phyloP scores from a whole-genome alignment of 2,113 vertebrate genomes.

The Guaruba guarouba region DNA sequence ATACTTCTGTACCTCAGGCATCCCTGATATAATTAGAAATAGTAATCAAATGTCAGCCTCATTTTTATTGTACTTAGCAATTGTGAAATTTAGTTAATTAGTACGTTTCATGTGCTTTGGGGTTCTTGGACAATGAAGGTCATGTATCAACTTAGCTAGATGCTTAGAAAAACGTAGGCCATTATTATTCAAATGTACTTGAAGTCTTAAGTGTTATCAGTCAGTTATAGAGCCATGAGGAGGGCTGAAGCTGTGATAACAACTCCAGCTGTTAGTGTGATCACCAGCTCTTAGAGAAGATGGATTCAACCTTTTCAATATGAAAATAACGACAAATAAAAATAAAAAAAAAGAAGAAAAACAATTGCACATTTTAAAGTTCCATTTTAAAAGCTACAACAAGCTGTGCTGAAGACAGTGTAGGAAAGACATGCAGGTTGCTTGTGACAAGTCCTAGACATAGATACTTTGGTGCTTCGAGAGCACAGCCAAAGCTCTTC shows the following conservation, averaged over 20 bases:
- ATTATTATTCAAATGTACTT: constrained; percentile 32
- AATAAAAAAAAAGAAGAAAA: not conserved
- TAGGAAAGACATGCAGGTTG: not conserved
- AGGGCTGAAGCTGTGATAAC: not conserved
- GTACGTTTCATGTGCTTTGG: not conserved
- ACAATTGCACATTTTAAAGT: not conserved
- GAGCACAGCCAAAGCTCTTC: not conserved
- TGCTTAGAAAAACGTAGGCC: constrained; percentile 9
- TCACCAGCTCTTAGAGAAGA: not conserved
- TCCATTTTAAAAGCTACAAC: not conserved
- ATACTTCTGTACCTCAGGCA: constrained; percentile 17
- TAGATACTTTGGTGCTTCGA: not conserved
- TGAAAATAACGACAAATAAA: not conserved
- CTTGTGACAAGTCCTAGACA: not conserved
- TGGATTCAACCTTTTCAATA: not conserved
- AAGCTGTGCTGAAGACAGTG: not conserved
- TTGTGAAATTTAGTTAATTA: constrained; percentile 54
- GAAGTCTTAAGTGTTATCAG: not conserved
- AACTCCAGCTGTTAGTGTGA: not conserved
- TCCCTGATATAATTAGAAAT: constrained; percentile 43
- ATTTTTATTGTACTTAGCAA: not conserved
- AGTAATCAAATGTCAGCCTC: constrained; percentile 31
- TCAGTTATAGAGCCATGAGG: not conserved
- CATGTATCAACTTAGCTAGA: not conserved
- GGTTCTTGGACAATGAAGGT: constrained; percentile 32